Percentiles rank a stretch among this genome's conserved stretches.
Conservation (phyloP, 2,888 invertebrate species). For the Branchinecta sandiegonensis region DNA sequence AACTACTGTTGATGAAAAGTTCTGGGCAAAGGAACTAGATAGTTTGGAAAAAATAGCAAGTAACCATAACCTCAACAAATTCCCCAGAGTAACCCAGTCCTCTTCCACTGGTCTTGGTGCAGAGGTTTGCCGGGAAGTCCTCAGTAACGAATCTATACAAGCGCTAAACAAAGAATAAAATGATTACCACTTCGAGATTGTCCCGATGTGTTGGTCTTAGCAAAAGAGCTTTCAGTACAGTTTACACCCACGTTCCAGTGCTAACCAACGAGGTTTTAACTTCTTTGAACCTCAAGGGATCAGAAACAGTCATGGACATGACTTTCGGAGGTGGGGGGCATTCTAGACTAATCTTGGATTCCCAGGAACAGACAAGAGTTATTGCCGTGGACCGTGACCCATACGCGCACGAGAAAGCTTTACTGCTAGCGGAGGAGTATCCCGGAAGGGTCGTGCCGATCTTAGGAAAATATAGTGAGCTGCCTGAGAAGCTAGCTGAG, state of each 20-base stretch:
- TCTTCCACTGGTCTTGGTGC: background rate
- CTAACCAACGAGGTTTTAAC: slow-evolving; percentile 54
- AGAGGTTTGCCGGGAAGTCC: background rate
- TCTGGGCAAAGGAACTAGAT: background rate
- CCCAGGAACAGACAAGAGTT: slow-evolving; percentile 48
- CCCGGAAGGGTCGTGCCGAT: slow-evolving; percentile 60
- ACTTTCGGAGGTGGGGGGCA: slow-evolving; percentile 95
- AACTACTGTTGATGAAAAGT: background rate
- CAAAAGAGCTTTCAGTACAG: background rate
- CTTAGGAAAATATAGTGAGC: slow-evolving; percentile 72
- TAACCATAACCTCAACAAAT: background rate
- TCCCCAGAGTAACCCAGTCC: slow-evolving; percentile 2
- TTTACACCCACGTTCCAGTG: slow-evolving; percentile 52
- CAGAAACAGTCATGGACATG: slow-evolving; percentile 69
- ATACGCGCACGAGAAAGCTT: slow-evolving; percentile 51
- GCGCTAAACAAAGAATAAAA: background rate
- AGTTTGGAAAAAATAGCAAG: background rate
- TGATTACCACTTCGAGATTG: background rate
- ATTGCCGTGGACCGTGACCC: slow-evolving; percentile 81
- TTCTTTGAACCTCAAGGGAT: slow-evolving; percentile 47
- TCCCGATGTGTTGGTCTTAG: background rate
- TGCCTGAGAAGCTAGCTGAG: slow-evolving; percentile 49
- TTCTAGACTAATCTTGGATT: slow-evolving; percentile 53
- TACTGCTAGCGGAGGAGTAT: slow-evolving; percentile 48
- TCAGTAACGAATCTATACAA: background rate